Evolutionary conservation across 2,888 invertebrate genomes (phyloP), one percentile per base, ranked within the genome.

Genomic region (Leptinotarsa juncta): DNA sequence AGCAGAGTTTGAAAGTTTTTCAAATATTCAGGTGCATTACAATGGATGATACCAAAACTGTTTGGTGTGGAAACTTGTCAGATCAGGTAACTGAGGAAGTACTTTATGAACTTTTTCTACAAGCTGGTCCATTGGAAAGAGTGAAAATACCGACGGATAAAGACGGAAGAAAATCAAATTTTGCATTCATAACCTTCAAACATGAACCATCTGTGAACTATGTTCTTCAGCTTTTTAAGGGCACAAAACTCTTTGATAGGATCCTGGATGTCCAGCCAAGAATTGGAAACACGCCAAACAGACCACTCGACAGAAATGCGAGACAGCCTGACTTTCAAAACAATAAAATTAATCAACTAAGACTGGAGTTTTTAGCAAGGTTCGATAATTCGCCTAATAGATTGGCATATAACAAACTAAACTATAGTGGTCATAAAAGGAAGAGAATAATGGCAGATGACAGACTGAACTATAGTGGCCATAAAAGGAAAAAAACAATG

Each of bases 21-120:
- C 42, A 42, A 42, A 42, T 42, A 42, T 10, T 10, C 42, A 42
- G 4, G 42, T 10, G 42, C 50, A 48, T 16, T 16, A 71, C 48
- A 74, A 83, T 82, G 82, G 92, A 93, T 77, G 91, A 93, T 67
- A 88, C 89, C 70, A 91, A 93, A 84, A 96, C 95, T 0, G 85
- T 96, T 65, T 96, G 93, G 91, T 94, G 94, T 86, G 95, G 95
- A n/a, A 96, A 96, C 90, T 87, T 97, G 78, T 90, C 93, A 32
- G 93, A 94, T 26, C 92, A 93, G 86, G 93, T 93, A 1, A 93
- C 94, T 0, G 96, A 96, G 85, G 95, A 95, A 83, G 82, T 96
- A 62, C 89, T 97, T 0, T 96, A 94, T 83, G 96, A 96, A 87
- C 88, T 96, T 65, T 97, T 96, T 88, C 85, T 96, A 65, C 96